These are phyloP conservation scores for Erythrocercus mccallii DNA, from an alignment of 2,113 vertebrate species.

Conservation along the genomic window DNA sequence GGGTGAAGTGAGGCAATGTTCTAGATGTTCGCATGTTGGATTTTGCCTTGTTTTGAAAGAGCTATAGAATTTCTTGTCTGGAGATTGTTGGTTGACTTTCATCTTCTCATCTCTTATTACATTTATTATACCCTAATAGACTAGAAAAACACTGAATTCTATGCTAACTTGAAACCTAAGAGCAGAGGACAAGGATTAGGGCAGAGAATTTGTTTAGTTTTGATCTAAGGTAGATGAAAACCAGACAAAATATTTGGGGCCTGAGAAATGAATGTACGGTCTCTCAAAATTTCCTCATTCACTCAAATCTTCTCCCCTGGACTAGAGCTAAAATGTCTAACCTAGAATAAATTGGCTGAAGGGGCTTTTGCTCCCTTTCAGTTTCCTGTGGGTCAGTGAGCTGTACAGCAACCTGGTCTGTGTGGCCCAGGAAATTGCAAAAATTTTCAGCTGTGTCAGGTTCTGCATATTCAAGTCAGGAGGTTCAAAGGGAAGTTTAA, in stretches of 20 bases:
- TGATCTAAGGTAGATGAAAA: slow-evolving; percentile 13
- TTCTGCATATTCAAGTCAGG: slow-evolving; percentile 56
- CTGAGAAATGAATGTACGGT: neutral
- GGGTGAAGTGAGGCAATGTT: neutral
- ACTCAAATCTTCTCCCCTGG: neutral
- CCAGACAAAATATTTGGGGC: neutral
- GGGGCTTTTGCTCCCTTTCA: neutral
- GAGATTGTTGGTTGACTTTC: neutral
- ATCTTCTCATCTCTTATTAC: neutral
- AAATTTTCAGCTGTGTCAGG: slow-evolving; percentile 57
- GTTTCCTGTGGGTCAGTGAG: neutral
- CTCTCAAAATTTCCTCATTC: neutral
- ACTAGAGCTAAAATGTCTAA: neutral
- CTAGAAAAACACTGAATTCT: neutral
- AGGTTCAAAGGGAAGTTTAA: slow-evolving; percentile 63
- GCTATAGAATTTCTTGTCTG: neutral
- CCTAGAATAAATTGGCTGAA: neutral
- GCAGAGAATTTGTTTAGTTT: slow-evolving; percentile 15
- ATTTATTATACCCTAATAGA: neutral
- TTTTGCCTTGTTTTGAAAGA: neutral
- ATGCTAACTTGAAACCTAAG: neutral
- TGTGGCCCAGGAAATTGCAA: slow-evolving; percentile 44
- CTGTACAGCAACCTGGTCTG: neutral
- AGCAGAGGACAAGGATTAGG: neutral
- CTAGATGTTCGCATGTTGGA: neutral